Conservation (phyloP, 2,113 vertebrate species). For the Alouatta palliata region DNA sequence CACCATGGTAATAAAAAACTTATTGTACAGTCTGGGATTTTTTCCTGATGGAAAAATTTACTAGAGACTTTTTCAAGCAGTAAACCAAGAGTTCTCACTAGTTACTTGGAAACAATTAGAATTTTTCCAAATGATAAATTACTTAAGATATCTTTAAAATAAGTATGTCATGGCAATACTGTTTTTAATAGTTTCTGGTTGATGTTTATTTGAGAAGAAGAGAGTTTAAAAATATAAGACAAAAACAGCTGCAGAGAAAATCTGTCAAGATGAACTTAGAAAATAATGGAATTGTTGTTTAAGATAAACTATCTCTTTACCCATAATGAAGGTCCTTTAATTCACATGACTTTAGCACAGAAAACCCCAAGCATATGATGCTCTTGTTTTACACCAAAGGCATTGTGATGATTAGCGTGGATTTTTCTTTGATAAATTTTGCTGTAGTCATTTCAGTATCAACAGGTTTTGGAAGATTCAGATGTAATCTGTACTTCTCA, state of each 20-base stretch:
- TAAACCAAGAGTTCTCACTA: constrained; percentile 12
- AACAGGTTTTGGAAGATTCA: constrained; percentile 86
- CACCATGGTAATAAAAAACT: constrained; percentile 22
- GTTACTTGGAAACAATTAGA: constrained; percentile 44
- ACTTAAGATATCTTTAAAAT: constrained; percentile 18
- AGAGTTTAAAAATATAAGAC: not conserved
- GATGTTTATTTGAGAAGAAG: constrained; percentile 1
- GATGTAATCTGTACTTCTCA: constrained; percentile 87
- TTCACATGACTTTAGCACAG: not conserved
- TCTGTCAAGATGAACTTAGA: constrained; percentile 14
- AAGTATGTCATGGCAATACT: not conserved
- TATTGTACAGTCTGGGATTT: not conserved
- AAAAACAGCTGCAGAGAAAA: constrained; percentile 15
- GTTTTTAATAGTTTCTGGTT: constrained; percentile 36
- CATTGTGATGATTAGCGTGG: constrained; percentile 83
- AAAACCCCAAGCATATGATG: not conserved
- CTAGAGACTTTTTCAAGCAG: not conserved
- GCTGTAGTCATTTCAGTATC: constrained; percentile 87
- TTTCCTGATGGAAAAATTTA: constrained; percentile 45
- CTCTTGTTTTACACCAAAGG: constrained; percentile 70
- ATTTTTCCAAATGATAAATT: not conserved
- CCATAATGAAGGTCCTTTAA: not conserved
- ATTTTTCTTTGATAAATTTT: constrained; percentile 86
- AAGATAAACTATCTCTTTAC: constrained; percentile 10
- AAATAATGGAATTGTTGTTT: constrained; percentile 39